phyloP scores from a whole-genome alignment of 2,888 invertebrate genomes.

The Chrysodeixis includens region DNA sequence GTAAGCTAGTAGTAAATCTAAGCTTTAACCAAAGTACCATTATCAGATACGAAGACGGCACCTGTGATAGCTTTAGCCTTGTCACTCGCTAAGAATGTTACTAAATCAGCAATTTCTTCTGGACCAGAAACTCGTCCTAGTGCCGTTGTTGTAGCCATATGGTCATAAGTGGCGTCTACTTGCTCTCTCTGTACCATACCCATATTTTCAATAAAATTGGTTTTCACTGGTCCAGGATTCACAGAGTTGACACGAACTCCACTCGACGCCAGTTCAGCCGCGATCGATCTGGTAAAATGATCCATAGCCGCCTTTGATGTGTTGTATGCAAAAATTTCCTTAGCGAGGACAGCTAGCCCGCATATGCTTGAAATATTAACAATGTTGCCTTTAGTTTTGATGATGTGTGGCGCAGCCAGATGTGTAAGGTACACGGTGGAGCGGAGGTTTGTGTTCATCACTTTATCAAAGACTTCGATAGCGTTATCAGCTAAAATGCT shows the following conservation, averaged over 20 bases:
- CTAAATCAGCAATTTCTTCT: not conserved
- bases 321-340: not conserved
- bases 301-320: not conserved
- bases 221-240: not conserved
- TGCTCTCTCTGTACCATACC: not conserved
- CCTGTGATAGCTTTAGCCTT: not conserved
- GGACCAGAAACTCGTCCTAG: not conserved
- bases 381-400: conserved; percentile 88
- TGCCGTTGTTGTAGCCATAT: not conserved
- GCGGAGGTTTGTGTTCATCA: conserved; percentile 44
- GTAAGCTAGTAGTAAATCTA: no score
- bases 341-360: not conserved
- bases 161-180: not conserved
- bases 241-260: not conserved
- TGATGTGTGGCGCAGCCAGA: conserved; percentile 52
- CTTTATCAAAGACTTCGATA: conserved; percentile 32
- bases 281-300: not conserved
- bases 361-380: conserved; percentile 90
- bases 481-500: conserved; percentile 26
- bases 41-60: not conserved
- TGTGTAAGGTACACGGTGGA: conserved; percentile 41
- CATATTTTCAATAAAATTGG: not conserved
- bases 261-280: not conserved
- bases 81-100: not conserved
- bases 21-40: not conserved